These are phyloP conservation scores for Teleopsis dalmanni DNA, from an alignment of 1,140 invertebrate species.

Conservation along the genomic window DNA sequence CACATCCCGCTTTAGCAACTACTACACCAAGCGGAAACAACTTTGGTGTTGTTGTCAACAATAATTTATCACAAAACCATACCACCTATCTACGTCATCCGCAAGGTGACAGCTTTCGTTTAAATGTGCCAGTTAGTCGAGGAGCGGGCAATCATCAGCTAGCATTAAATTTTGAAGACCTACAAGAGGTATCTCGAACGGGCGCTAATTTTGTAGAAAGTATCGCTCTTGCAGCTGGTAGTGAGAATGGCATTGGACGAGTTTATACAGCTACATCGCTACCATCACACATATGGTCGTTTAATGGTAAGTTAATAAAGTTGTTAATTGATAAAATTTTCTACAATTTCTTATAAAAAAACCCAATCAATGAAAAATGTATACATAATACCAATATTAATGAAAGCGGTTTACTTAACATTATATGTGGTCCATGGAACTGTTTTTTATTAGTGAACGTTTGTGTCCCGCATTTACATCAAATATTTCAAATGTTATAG, in stretches of 20 bases:
- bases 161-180: neutral
- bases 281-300: slow-evolving; percentile 83
- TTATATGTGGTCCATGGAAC: no score
- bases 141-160: slow-evolving; percentile 35
- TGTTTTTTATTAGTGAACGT: no score
- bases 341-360: no score
- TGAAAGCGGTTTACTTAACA: neutral
- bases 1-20: slow-evolving; percentile 21
- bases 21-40: slow-evolving; percentile 47
- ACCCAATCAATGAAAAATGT: neutral
- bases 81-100: slow-evolving; percentile 4
- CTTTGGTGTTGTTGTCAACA: slow-evolving; percentile 17
- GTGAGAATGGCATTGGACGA: slow-evolving; percentile 55
- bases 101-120: slow-evolving; percentile 6
- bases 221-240: slow-evolving; percentile 45
- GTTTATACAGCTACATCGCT: slow-evolving; percentile 81
- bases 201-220: slow-evolving; percentile 43
- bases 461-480: no score
- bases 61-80: neutral
- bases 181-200: slow-evolving; percentile 33
- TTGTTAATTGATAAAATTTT: neutral
- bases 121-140: slow-evolving; percentile 5
- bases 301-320: slow-evolving; percentile 67
- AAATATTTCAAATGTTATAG: no score
- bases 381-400: neutral